Evolutionary conservation across 2,888 invertebrate species (phyloP).

Genomic region (Rotaria socialis): DNA sequence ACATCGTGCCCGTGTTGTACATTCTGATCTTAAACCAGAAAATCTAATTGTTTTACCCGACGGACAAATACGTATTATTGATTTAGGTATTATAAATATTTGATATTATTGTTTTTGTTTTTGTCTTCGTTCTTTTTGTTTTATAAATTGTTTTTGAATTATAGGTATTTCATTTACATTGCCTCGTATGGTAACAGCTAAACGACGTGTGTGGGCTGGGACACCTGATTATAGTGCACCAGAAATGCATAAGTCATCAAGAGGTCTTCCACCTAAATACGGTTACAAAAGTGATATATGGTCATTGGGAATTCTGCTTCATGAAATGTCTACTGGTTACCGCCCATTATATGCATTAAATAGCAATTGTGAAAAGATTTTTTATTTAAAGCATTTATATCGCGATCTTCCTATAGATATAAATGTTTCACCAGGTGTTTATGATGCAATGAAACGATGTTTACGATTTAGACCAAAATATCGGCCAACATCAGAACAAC

Average conservation of each 20-base stretch:
- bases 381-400: not conserved
- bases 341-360: not conserved
- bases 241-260: not conserved
- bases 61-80: conserved; percentile 12
- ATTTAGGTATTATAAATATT: not conserved
- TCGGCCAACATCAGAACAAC: not conserved
- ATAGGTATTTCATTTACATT: not conserved
- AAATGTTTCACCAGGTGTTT: not conserved
- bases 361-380: not conserved
- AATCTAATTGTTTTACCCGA: conserved; percentile 15
- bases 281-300: conserved; percentile 8
- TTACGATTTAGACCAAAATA: not conserved
- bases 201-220: not conserved
- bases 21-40: conserved; percentile 24
- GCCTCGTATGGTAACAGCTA: not conserved
- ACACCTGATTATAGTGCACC: conserved; percentile 27
- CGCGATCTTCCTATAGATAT: not conserved
- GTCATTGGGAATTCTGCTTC: not conserved
- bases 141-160: not conserved
- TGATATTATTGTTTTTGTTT: too few species aligned
- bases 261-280: not conserved
- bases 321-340: not conserved
- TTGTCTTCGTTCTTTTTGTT: too few species aligned
- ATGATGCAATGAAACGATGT: not conserved
- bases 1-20: conserved; percentile 23